These are phyloP conservation scores for Hippocampus kuda DNA, from an alignment of 2,797 vertebrate genomes.

Conservation along the genomic window DNA sequence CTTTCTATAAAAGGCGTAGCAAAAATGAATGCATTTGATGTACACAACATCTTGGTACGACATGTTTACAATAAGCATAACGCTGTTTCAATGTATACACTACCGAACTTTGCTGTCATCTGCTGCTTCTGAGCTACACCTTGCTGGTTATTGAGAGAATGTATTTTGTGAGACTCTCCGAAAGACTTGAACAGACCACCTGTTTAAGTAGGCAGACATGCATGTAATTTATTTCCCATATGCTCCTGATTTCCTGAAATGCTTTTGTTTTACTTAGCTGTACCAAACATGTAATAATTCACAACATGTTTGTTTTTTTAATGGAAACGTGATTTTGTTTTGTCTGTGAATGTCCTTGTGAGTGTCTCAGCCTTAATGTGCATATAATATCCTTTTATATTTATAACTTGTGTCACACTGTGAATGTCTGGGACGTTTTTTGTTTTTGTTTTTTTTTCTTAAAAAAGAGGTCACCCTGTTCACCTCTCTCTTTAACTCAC, in stretches of 20 bases:
- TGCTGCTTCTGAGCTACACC: constrained; percentile 25
- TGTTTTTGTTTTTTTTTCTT: constrained; percentile 39
- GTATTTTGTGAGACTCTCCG: constrained; percentile 70
- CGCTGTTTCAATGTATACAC: constrained; percentile 24
- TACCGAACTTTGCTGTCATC: constrained; percentile 17
- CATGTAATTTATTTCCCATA: constrained; percentile 68
- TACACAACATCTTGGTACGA: constrained; percentile 19
- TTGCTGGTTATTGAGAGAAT: constrained; percentile 60
- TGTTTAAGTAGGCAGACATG: constrained; percentile 53
- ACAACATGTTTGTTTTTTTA: constrained; percentile 18
- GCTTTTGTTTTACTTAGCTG: constrained; percentile 38
- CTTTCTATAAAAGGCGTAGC: not conserved
- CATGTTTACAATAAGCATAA: constrained; percentile 49
- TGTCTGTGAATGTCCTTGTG: constrained; percentile 50
- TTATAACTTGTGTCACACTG: constrained; percentile 92
- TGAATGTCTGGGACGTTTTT: constrained; percentile 82
- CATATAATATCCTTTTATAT: constrained; percentile 81
- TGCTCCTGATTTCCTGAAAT: constrained; percentile 54
- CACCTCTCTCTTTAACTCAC: constrained; percentile 82
- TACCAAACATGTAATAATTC: constrained; percentile 31
- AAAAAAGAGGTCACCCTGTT: constrained; percentile 64
- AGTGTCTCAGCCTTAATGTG: constrained; percentile 67
- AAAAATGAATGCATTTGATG: constrained; percentile 32
- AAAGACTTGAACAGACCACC: constrained; percentile 65
- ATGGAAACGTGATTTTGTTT: constrained; percentile 27